phyloP scores from a whole-genome alignment of 2,113 vertebrate genomes.

The Anser brachyrhynchus region DNA sequence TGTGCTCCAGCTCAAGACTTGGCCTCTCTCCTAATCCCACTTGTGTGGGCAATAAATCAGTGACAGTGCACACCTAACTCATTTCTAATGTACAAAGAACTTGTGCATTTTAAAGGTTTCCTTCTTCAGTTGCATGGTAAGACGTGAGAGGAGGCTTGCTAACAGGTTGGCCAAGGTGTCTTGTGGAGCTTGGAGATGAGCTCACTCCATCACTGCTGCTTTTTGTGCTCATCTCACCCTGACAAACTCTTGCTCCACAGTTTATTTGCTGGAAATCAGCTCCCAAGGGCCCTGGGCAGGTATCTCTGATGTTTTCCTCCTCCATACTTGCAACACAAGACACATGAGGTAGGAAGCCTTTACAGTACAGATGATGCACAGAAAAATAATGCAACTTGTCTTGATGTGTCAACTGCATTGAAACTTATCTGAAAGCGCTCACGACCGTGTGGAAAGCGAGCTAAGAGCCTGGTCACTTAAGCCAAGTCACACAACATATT shows the following conservation, averaged over 20 bases:
- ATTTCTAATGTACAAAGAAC: not conserved
- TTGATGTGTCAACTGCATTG: not conserved
- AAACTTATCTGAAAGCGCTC: not conserved
- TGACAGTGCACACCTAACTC: not conserved
- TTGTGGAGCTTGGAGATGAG: not conserved
- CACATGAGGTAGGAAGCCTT: not conserved
- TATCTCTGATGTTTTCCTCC: not conserved
- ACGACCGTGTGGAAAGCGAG: not conserved
- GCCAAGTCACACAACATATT: conserved; percentile 52
- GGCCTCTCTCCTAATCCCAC: not conserved
- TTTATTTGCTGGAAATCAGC: not conserved
- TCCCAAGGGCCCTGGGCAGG: not conserved
- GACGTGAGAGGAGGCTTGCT: not conserved
- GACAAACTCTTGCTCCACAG: not conserved
- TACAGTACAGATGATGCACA: not conserved
- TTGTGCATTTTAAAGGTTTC: not conserved
- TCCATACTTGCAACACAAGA: not conserved
- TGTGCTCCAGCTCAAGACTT: not conserved
- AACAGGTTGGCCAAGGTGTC: not conserved
- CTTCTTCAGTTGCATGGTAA: not conserved
- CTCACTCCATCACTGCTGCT: not conserved
- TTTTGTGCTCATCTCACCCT: not conserved
- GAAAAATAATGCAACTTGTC: not conserved
- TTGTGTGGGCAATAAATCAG: not conserved
- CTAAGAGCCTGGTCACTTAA: not conserved